Base-by-base conservation (phyloP, 2,888 invertebrate species). In the Cheilosia vernalis region DNA sequence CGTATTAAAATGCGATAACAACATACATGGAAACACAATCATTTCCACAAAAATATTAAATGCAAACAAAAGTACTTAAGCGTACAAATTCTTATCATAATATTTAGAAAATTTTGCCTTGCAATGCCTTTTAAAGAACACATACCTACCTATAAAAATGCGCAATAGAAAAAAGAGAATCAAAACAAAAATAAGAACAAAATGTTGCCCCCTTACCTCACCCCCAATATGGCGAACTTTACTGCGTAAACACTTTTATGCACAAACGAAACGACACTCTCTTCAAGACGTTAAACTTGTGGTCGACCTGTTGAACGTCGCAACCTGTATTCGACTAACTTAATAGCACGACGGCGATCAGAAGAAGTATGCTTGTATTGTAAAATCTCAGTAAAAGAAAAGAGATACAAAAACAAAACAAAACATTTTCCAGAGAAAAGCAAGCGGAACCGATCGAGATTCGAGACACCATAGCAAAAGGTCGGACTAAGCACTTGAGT, bases 221-320 rank as follows among this genome's bases (percentile, higher is more conserved):
- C 63, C 55, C 1, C 17, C 7, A 17, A 47, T 47, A 17, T 47
- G 17, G 9, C 33, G 58, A 33, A 17, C 55, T 30, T 63, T 24
- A 56, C 33, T 55, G 15, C 55, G 63, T 63, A 63, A 72, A 72
- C 61, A 63, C 51, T 24, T 3, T 27, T 37, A 49, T 10, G 37
- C 21, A 66, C 19, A 9, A 66, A 53, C 63, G 6, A 55, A 73
- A 64, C 55, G 37, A 37, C 37, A 37, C 10, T 37, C 10, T 37
- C 17, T 64, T 55, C 24, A 61, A 37, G 27, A 33, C 21, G 53
- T 37, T 2, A 17, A n/a, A 63, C 37, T 63, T 44, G 55, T 53
- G 44, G 73, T 24, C 63, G 73, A 73, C 73, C 73, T 73, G 73
- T 64, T 63, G 73, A 63, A 73, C 63, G 63, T 47, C 63, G 63